Base-by-base conservation (phyloP, 1,140 invertebrate genomes). In the Triops longicaudatus region DNA sequence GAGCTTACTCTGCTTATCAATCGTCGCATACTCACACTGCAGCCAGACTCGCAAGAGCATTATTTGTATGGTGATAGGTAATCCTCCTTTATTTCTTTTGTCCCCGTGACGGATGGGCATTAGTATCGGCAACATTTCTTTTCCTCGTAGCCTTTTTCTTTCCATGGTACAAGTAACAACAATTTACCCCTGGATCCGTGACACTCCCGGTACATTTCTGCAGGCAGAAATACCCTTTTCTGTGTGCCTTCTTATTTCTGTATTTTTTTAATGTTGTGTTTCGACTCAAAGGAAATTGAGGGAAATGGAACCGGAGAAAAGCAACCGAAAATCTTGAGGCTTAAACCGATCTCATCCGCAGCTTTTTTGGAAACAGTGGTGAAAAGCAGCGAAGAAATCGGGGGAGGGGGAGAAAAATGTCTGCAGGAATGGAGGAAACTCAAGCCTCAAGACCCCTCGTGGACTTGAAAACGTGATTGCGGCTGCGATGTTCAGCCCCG, bases 41-140 rank as follows among this genome's bases (percentile, higher is more conserved):
- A 63, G 5, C 50, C 11, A 22, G n/a, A n/a, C n/a, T n/a, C n/a
- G n/a, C 11, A 44, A 12, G 50, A 22, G 17, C 17, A 63, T 63
- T 63, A 63, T 63, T 63, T 63, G 3, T 63, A 0, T 63, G 50
- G 22, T 17, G 50, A 63, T 63, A n/a, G 50, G 50, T 63, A 63
- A n/a, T 63, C 50, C 17, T 10, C 7, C 50, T 22, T 6, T 63
- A 6, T 14, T 63, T 22, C 17, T 63, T 10, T 63, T 63, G 50
- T 63, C 50, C 6, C 17, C 50, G 50, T 63, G 50, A 63, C 50
- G 50, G 50, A 63, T 63, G 50, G 50, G 50, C 50, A 63, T 63
- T 63, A 63, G 50, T 10, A 22, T 63, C 17, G 50, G 50, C 14
- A 37, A 37, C 2, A 63, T 63, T 63, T 63, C 50, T 17, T n/a